phyloP scores from a whole-genome alignment of 2,797 vertebrate genomes.

The Melanogrammus aeglefinus region DNA sequence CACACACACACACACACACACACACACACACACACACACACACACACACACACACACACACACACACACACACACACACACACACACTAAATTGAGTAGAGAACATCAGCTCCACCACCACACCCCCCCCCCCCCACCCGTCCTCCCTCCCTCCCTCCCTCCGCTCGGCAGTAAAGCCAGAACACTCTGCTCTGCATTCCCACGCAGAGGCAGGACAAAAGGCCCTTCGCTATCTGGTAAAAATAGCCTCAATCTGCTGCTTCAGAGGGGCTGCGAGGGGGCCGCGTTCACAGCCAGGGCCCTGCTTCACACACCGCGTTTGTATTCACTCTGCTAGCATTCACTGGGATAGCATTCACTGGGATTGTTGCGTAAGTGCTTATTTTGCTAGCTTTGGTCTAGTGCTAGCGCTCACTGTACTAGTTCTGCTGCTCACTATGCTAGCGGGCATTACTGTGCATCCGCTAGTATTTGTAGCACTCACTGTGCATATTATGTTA shows the following conservation, averaged over 20 bases:
- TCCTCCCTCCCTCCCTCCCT: neutral
- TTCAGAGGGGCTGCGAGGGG: neutral
- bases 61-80: too few species aligned
- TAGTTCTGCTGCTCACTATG: neutral
- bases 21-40: too few species aligned
- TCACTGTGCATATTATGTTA: neutral
- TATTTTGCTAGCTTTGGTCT: too few species aligned
- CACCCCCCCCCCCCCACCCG: neutral
- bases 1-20: too few species aligned
- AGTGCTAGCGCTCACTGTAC: too few species aligned
- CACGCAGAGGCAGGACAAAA: constrained; percentile 1
- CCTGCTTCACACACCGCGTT: neutral
- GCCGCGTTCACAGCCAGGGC: neutral
- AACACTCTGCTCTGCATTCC: constrained; percentile 5
- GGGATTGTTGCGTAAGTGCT: too few species aligned
- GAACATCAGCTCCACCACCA: neutral
- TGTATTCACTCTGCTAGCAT: too few species aligned
- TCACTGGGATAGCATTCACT: too few species aligned
- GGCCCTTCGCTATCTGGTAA: neutral
- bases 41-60: too few species aligned
- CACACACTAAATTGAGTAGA: neutral
- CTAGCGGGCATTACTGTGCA: neutral
- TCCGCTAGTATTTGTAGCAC: neutral
- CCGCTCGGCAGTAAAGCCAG: neutral
- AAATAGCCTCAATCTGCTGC: constrained; percentile 4